A percentile compares a stretch with the other conserved stretches of the same genome.
Conservation (phyloP, 2,113 vertebrate genomes). For the Oryctolagus cuniculus region mOryCun1.1 NC_091440.1:93131501-93132000, state of each 20-base stretch:
- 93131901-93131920: neutral
- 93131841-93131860: fast-evolving
- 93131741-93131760: neutral
- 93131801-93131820: too few species aligned
- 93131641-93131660: fast-evolving
- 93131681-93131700: too few species aligned
- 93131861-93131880: fast-evolving
- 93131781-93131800: neutral
- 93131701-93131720: fast-evolving
- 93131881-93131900: too few species aligned
- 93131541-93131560: fast-evolving
- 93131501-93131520: neutral
- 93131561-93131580: fast-evolving
- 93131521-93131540: neutral
- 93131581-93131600: neutral
- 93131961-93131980: fast-evolving
- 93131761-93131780: neutral
- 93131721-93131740: fast-evolving
- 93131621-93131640: neutral
- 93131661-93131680: too few species aligned
- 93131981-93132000: fast-evolving
- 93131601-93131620: fast-evolving
- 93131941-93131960: too few species aligned
- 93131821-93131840: too few species aligned
- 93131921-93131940: too few species aligned